These are phyloP conservation scores for Apodemia mormo DNA, from an alignment of 2,888 invertebrate species.

Conservation along the genomic window DNA sequence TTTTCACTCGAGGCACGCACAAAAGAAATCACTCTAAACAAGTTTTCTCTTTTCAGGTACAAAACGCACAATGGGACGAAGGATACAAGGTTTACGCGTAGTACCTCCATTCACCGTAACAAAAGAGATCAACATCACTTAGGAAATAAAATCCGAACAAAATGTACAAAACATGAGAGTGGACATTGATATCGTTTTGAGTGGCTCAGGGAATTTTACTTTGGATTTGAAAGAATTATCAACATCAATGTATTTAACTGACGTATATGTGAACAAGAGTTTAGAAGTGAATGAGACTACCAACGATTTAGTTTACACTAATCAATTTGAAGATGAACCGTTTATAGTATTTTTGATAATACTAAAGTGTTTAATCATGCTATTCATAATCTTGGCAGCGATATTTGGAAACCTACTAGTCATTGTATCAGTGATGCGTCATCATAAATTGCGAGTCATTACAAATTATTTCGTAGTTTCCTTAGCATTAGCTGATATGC, in stretches of 20 bases:
- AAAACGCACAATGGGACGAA: slow-evolving; percentile 15
- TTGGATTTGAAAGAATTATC: slow-evolving; percentile 64
- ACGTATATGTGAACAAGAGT: slow-evolving; percentile 59
- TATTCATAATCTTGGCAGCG: slow-evolving; percentile 93
- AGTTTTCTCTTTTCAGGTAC: slow-evolving; percentile 16
- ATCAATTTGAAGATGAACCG: slow-evolving; percentile 64
- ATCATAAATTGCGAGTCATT: slow-evolving; percentile 87
- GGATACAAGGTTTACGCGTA: background rate
- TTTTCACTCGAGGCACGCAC: slow-evolving; percentile 10
- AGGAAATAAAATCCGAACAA: slow-evolving; percentile 42
- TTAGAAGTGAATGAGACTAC: slow-evolving; percentile 61
- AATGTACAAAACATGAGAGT: slow-evolving; percentile 69
- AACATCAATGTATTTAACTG: slow-evolving; percentile 74
- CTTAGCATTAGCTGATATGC: slow-evolving; percentile 95
- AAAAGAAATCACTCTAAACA: slow-evolving; percentile 15
- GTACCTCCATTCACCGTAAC: slow-evolving; percentile 44
- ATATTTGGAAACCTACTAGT: slow-evolving; percentile 95
- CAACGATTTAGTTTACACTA: slow-evolving; percentile 61
- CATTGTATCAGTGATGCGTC: slow-evolving; percentile 89
- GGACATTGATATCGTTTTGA: slow-evolving; percentile 55
- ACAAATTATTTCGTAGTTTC: slow-evolving; percentile 98
- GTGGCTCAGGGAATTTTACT: slow-evolving; percentile 57
- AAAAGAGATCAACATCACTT: slow-evolving; percentile 57
- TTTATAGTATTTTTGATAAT: slow-evolving; percentile 83
- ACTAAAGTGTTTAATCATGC: slow-evolving; percentile 91